These are phyloP conservation scores for Globodera rostochiensis DNA, from an alignment of 1,140 invertebrate species.

Conservation along the genomic window DNA sequence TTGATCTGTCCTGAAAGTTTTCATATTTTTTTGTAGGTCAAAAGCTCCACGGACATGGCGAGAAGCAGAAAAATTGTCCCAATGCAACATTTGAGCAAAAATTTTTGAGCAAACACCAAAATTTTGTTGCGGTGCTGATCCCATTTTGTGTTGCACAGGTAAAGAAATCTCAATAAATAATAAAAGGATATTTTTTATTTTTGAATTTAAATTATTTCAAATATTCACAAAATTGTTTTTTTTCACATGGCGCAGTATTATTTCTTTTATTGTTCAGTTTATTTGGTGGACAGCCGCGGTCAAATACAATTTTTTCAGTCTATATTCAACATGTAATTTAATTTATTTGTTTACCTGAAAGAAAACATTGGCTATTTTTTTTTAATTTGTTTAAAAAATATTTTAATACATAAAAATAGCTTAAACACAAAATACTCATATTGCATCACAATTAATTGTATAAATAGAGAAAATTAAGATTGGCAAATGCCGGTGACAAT, in stretches of 20 bases:
- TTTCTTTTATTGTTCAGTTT: conserved; percentile 18
- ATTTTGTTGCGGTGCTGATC: conserved; percentile 51
- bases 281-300: conserved; percentile 44
- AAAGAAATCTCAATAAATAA: background rate
- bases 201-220: too few species aligned
- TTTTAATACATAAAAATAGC: too few species aligned
- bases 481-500: conserved; percentile 51
- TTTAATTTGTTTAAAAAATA: too few species aligned
- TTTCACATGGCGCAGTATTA: background rate
- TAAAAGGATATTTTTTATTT: background rate
- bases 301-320: conserved; percentile 35
- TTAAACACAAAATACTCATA: too few species aligned
- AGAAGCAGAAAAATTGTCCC: conserved; percentile 28
- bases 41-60: conserved; percentile 42
- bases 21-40: conserved; percentile 36
- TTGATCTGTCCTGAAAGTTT: background rate
- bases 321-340: conserved; percentile 35
- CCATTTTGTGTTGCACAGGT: conserved; percentile 54
- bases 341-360: background rate
- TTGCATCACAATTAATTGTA: too few species aligned
- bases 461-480: background rate
- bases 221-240: too few species aligned
- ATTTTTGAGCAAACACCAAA: conserved; percentile 47
- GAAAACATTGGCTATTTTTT: too few species aligned
- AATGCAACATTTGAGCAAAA: conserved; percentile 45